phyloP scores from a whole-genome alignment of 2,797 vertebrate genomes.

The Podarcis lilfordi region DNA sequence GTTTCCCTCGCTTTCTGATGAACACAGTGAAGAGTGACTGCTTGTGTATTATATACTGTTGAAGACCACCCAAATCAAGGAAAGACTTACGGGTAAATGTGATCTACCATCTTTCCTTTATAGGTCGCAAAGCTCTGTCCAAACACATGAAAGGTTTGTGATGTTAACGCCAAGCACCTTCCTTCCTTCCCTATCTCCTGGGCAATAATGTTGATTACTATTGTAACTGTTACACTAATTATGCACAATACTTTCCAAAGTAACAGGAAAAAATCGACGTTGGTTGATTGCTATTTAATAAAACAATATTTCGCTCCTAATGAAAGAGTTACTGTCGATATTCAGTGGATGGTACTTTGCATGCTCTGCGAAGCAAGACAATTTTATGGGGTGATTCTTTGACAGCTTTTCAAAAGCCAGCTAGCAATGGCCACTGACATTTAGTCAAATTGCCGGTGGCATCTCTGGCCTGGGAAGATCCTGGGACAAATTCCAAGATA shows the following conservation, averaged over 20 bases:
- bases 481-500: constrained; percentile 66
- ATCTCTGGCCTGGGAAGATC: constrained; percentile 48
- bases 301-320: constrained; percentile 6
- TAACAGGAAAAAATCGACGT: constrained; percentile 58
- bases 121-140: neutral
- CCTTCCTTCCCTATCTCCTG: neutral
- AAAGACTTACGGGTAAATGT: neutral
- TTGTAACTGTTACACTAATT: constrained; percentile 67
- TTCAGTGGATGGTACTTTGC: constrained; percentile 27
- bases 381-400: constrained; percentile 22
- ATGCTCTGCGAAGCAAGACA: constrained; percentile 22
- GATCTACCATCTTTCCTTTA: neutral
- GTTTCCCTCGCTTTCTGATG: neutral
- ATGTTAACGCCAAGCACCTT: neutral
- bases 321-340: neutral
- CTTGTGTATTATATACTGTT: neutral
- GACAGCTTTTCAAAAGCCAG: constrained; percentile 41
- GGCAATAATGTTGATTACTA: constrained; percentile 28
- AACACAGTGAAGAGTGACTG: neutral
- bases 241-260: constrained; percentile 65
- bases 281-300: constrained; percentile 10
- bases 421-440: constrained; percentile 67
- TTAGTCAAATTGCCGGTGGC: constrained; percentile 67
- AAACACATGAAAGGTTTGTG: neutral
- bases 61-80: neutral